These are phyloP conservation scores for Calyptomena viridis DNA, from an alignment of 2,113 vertebrate species.

Conservation along the genomic window DNA sequence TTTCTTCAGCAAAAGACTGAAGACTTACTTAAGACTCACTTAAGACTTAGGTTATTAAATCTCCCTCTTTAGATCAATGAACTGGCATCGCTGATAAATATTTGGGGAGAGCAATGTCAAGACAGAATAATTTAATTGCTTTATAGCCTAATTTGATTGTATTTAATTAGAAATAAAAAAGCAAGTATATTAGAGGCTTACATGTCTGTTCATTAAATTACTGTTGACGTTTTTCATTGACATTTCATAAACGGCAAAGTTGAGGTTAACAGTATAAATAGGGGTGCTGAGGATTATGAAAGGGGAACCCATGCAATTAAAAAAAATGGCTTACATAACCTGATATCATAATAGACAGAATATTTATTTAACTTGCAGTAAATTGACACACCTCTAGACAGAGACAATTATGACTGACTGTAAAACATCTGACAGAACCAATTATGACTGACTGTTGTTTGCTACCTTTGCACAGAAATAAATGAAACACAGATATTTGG, in stretches of 20 bases:
- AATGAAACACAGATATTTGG: conserved; percentile 82
- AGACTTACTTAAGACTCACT: neutral
- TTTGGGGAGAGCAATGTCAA: neutral
- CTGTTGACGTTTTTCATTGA: conserved; percentile 60
- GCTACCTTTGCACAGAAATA: conserved; percentile 82
- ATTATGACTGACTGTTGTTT: conserved; percentile 87
- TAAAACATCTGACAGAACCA: conserved; percentile 85
- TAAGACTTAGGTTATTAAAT: neutral
- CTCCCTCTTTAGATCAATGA: neutral
- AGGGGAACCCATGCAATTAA: conserved; percentile 75
- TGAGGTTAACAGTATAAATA: conserved; percentile 65
- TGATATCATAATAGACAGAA: conserved; percentile 82
- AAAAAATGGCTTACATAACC: conserved; percentile 75
- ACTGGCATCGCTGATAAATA: neutral
- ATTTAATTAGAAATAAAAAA: conserved; percentile 46
- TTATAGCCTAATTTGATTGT: conserved; percentile 2
- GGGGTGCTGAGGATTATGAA: conserved; percentile 66
- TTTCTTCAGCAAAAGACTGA: neutral
- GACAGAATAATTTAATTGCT: conserved; percentile 30
- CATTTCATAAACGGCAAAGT: conserved; percentile 56
- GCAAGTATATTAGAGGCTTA: neutral
- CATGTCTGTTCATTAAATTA: conserved; percentile 40
- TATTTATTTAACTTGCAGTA: conserved; percentile 84
- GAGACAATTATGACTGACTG: conserved; percentile 86
- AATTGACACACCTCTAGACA: conserved; percentile 86